A percentile compares a stretch with the other conserved stretches of the same genome.
Evolutionary conservation across 2,113 vertebrate genomes (phyloP).

Genomic region (Proteles cristata): DNA sequence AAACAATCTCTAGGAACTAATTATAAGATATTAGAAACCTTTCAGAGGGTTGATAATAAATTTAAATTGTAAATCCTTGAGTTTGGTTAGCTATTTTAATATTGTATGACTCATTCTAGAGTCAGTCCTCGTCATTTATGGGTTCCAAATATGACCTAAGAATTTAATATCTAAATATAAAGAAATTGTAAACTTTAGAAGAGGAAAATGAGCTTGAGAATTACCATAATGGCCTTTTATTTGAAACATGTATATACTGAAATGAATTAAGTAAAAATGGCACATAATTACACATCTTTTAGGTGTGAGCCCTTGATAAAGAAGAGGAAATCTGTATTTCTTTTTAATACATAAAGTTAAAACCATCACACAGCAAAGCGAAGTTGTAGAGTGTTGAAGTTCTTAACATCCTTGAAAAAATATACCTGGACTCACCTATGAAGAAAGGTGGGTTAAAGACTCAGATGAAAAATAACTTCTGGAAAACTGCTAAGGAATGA

Average conservation of each 20-base stretch:
- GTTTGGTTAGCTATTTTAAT: slow-evolving; percentile 53
- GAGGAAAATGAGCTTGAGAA: neutral
- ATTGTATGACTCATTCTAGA: slow-evolving; percentile 41
- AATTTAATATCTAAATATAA: slow-evolving; percentile 18
- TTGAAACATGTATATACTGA: neutral
- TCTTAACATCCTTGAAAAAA: neutral
- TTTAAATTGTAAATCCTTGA: slow-evolving; percentile 59
- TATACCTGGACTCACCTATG: neutral
- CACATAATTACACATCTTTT: neutral
- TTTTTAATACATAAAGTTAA: neutral
- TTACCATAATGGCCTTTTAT: neutral
- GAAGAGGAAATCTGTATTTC: neutral
- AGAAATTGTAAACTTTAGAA: slow-evolving; percentile 31
- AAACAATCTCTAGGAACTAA: slow-evolving; percentile 82
- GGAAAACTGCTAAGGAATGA: neutral
- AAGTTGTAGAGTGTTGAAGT: neutral
- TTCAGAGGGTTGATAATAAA: slow-evolving; percentile 71
- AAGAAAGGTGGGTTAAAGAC: neutral
- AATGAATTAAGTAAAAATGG: slow-evolving; percentile 37
- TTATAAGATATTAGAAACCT: slow-evolving; percentile 81
- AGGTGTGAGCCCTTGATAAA: neutral
- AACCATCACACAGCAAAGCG: neutral
- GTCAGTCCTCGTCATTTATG: neutral
- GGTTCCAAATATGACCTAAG: slow-evolving; percentile 31
- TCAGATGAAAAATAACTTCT: neutral